Percentiles rank a stretch among this genome's conserved stretches.
phyloP scores from a whole-genome alignment of 2,797 vertebrate species.

The Ispidina picta region DNA sequence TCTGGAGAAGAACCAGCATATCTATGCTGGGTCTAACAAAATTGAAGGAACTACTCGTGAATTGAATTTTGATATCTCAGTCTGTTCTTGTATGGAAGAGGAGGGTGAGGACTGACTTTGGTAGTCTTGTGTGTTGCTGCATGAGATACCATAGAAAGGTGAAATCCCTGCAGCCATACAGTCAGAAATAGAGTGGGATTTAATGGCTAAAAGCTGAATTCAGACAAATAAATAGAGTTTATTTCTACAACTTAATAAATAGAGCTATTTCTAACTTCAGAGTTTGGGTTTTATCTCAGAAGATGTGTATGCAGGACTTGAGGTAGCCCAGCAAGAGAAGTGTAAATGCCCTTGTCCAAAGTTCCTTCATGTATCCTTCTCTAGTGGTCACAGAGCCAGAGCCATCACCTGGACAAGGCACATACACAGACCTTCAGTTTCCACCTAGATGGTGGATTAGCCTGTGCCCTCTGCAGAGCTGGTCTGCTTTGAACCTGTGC shows the following conservation, averaged over 20 bases:
- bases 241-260: not conserved
- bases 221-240: not conserved
- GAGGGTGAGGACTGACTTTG: not conserved
- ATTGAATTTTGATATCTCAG: not conserved
- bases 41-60: not conserved
- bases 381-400: not conserved
- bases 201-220: not conserved
- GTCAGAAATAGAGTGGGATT: not conserved
- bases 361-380: not conserved
- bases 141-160: not conserved
- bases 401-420: not conserved
- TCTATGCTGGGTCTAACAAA: not conserved
- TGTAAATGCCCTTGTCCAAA: not conserved
- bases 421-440: not conserved
- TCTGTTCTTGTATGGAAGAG: not conserved
- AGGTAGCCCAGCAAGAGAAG: not conserved
- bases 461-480: rapidly evolving
- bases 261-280: not conserved
- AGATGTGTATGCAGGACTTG: not conserved
- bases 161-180: not conserved
- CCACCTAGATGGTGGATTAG: rapidly evolving
- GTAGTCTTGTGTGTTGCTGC: not conserved
- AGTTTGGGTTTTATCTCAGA: not conserved
- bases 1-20: not conserved
- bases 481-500: rapidly evolving